phyloP scores from a whole-genome alignment of 1,140 invertebrate genomes.

The Holcopasites calliopsidis region DNA sequence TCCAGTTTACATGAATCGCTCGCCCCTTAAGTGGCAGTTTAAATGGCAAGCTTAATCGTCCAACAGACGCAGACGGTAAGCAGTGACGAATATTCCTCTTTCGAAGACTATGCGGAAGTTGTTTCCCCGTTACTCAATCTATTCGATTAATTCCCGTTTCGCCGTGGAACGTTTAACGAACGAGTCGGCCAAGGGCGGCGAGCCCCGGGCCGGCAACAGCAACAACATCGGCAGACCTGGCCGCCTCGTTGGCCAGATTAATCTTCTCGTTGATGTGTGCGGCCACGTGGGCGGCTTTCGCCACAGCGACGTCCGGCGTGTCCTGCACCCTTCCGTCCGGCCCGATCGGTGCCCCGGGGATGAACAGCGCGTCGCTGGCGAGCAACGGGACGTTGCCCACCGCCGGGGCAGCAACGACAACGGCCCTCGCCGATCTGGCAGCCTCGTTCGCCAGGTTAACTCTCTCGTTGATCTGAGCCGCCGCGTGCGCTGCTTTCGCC shows the following conservation, averaged over 20 bases:
- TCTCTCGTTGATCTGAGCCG: constrained; percentile 80
- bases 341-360: constrained; percentile 47
- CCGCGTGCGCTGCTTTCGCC: constrained; percentile 81
- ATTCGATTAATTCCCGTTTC: no score
- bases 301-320: constrained; percentile 75
- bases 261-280: constrained; percentile 79
- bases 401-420: background rate
- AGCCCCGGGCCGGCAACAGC: constrained; percentile 43
- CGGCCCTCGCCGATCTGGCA: constrained; percentile 65
- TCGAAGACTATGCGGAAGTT: no score
- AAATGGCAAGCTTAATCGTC: no score
- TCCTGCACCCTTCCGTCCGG: constrained; percentile 64
- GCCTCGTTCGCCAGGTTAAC: constrained; percentile 69
- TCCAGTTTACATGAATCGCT: no score
- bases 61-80: no score
- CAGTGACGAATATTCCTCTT: no score
- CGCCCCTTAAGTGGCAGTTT: no score
- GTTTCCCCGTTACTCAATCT: no score
- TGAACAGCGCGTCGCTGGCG: constrained; percentile 23
- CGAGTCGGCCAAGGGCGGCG: background rate
- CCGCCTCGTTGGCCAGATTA: constrained; percentile 65
- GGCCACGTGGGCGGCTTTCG: constrained; percentile 80
- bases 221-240: constrained; percentile 63
- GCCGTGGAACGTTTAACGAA: background rate
- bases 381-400: constrained; percentile 12